Evolutionary conservation across 2,888 invertebrate species (phyloP).

Genomic region (Dicycla oo): DNA sequence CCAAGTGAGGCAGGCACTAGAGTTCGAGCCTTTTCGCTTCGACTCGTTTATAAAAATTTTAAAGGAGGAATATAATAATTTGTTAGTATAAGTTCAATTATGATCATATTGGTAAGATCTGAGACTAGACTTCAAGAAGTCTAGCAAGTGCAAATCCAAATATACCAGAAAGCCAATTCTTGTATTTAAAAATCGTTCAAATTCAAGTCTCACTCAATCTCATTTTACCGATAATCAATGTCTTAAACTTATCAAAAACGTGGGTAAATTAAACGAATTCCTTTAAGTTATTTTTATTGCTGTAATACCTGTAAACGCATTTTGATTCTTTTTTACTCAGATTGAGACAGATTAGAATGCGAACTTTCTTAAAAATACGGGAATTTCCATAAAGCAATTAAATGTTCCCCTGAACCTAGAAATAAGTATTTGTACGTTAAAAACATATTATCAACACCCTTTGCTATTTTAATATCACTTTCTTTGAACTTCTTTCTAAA

Average conservation of each 20-base stretch:
- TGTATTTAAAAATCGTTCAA: too few species aligned
- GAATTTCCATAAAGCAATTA: not conserved
- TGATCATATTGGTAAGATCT: not conserved
- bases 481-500: constrained; percentile 2
- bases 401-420: not conserved
- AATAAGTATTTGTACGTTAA: not conserved
- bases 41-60: too few species aligned
- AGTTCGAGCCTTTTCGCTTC: not conserved
- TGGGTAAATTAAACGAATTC: too few species aligned
- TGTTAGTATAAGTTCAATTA: not conserved
- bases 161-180: too few species aligned
- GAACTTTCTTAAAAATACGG: not conserved
- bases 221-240: not conserved
- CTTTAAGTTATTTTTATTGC: too few species aligned
- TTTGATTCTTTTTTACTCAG: too few species aligned
- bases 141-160: not conserved
- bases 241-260: not conserved
- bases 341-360: too few species aligned
- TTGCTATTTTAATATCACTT: not conserved
- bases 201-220: too few species aligned
- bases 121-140: too few species aligned
- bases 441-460: not conserved
- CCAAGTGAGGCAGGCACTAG: not conserved
- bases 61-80: too few species aligned
- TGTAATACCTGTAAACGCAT: too few species aligned